These are phyloP conservation scores for Manduca sexta DNA, from an alignment of 1,140 invertebrate genomes.

Conservation along the genomic window DNA sequence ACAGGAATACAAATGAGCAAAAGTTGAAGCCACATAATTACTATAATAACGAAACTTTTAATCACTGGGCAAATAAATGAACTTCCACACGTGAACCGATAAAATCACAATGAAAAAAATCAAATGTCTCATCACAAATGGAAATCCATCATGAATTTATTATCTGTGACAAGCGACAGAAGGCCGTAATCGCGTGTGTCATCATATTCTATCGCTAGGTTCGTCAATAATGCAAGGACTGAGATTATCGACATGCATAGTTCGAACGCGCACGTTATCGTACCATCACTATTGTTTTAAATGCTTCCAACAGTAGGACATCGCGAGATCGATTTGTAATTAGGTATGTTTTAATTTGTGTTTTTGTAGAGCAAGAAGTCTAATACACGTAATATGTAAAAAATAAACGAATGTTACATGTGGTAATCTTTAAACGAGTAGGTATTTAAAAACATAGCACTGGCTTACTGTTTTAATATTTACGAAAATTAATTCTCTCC, in stretches of 20 bases:
- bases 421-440: too few species aligned
- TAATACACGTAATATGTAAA: too few species aligned
- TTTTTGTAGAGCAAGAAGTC: too few species aligned
- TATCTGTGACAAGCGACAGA: conserved; percentile 39
- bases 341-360: background rate
- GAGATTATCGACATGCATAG: conserved; percentile 63
- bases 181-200: conserved; percentile 51
- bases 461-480: too few species aligned
- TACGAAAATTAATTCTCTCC: too few species aligned
- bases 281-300: conserved; percentile 54
- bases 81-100: conserved; percentile 5
- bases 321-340: conserved; percentile 37
- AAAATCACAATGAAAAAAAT: conserved; percentile 24
- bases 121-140: conserved; percentile 33
- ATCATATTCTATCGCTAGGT: conserved; percentile 53
- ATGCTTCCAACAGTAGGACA: conserved; percentile 36
- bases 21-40: too few species aligned
- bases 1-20: too few species aligned
- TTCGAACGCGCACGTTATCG: conserved; percentile 46
- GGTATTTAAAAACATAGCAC: too few species aligned
- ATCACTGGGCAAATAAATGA: too few species aligned
- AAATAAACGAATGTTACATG: too few species aligned
- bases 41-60: too few species aligned
- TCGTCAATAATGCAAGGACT: conserved; percentile 61
- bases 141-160: conserved; percentile 39